Base-by-base conservation (phyloP, 2,888 invertebrate species). In the Aspidapion aeneum region DNA sequence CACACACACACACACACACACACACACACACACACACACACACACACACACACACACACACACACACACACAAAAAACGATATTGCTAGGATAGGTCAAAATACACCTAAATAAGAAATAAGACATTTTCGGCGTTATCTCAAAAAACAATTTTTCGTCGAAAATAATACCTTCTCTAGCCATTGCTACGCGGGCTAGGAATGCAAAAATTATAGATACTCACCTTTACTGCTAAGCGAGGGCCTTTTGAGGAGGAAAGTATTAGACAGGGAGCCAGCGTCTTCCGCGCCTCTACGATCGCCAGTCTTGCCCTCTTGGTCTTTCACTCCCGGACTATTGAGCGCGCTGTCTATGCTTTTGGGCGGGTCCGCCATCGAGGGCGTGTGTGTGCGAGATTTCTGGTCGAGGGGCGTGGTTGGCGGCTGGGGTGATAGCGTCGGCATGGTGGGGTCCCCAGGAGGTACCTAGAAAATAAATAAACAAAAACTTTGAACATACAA, bases 351-450 rank as follows among this genome's bases (percentile, higher is more conserved):
- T 20, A 67, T 56, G 22, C 65, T 67, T 60, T 67, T 68, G 56
- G 70, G 62, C 21, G 70, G 61, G 55, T 68, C 66, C 67, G 18
- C 69, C 70, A 17, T 16, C 55, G 17, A 18, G 7, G 3, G 68
- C 65, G 7, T 71, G 72, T 17, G 72, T 70, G 57, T 69, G 70
- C 16, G 69, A 63, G 58, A 70, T 71, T n/a, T 70, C 70, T 9
- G 65, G 68, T 21, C 69, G 69, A n/a, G 68, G 65, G 3, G 67
- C 68, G 80, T 79, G 67, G 82, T 81, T 58, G 83, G 83, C 55
- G 85, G 85, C 70, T 89, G 89, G 49, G 91, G 92, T 66, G 90
- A 90, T 62, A 89, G 79, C 7, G 88, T 87, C 2, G 89, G 89
- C 88, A 89, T 89, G 56, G 74, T 71, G 21, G 85, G 84, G 60